Evolutionary conservation across 1,140 invertebrate genomes (phyloP).

Genomic region (Amyelois transitella): DNA sequence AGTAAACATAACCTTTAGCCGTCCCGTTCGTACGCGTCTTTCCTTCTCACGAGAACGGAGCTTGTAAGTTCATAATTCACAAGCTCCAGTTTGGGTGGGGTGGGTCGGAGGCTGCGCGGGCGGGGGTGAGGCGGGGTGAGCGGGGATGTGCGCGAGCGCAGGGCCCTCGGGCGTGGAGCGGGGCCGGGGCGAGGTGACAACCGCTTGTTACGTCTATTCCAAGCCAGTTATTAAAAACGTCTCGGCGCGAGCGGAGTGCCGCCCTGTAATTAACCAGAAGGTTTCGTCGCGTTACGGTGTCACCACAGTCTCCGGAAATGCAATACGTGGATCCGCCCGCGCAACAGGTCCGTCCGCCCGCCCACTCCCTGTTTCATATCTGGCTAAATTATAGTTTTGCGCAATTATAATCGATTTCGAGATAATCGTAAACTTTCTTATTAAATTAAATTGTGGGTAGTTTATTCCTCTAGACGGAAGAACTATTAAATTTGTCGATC

Average conservation of each 20-base stretch:
- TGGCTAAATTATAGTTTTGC: not conserved
- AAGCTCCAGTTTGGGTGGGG: conserved; percentile 38
- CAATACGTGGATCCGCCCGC: conserved; percentile 68
- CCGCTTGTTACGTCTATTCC: conserved; percentile 72
- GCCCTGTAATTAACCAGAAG: conserved; percentile 73
- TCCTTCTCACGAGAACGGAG: conserved; percentile 27
- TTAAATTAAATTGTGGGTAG: too few species aligned
- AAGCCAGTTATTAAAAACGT: conserved; percentile 77
- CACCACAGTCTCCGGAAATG: conserved; percentile 64
- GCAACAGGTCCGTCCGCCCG: conserved; percentile 65
- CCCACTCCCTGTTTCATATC: conserved; percentile 24
- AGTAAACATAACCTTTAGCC: conserved; percentile 35
- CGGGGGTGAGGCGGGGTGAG: conserved; percentile 17
- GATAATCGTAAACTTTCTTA: not conserved
- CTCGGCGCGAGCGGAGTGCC: conserved; percentile 72
- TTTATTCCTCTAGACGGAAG: too few species aligned
- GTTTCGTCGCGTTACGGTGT: conserved; percentile 60
- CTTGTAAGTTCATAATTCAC: conserved; percentile 58
- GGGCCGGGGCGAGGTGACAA: conserved; percentile 63
- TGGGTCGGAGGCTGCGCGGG: conserved; percentile 44
- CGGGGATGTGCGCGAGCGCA: conserved; percentile 28
- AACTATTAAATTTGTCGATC: too few species aligned
- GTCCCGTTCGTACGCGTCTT: conserved; percentile 18
- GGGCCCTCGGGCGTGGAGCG: conserved; percentile 23
- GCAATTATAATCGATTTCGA: not conserved